phyloP scores from a whole-genome alignment of 2,113 vertebrate species.

The Balaeniceps rex region DNA sequence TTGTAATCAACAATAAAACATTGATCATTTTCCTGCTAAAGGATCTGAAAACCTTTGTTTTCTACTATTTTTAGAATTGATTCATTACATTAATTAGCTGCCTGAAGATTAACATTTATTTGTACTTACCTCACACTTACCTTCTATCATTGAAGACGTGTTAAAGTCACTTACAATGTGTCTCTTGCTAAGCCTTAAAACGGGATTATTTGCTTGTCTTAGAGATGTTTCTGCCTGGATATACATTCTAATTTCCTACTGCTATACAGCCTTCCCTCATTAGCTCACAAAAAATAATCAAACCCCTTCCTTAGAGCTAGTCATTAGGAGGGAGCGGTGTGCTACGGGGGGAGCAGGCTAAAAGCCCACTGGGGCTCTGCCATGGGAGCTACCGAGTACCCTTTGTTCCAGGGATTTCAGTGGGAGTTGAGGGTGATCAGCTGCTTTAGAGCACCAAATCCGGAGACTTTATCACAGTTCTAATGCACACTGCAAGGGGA shows the following conservation, averaged over 20 bases:
- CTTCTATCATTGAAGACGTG: constrained; percentile 41
- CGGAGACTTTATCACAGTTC: background rate
- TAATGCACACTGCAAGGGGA: background rate
- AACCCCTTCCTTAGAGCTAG: background rate
- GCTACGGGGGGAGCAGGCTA: background rate
- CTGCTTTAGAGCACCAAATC: background rate
- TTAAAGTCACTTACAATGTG: constrained; percentile 37
- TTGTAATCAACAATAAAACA: constrained; percentile 7
- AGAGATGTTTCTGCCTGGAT: constrained; percentile 22
- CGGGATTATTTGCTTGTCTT: constrained; percentile 52
- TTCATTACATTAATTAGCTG: constrained; percentile 64
- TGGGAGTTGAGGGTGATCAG: background rate
- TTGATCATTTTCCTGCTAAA: background rate
- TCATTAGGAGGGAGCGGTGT: background rate
- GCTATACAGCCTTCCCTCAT: constrained; percentile 44
- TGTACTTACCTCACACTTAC: constrained; percentile 43
- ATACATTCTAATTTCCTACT: constrained; percentile 48
- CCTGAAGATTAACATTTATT: constrained; percentile 58
- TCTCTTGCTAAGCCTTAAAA: constrained; percentile 54
- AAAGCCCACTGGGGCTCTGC: background rate
- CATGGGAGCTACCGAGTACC: background rate
- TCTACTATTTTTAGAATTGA: constrained; percentile 59
- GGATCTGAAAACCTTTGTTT: constrained; percentile 41
- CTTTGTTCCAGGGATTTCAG: background rate
- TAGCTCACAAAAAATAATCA: background rate